phyloP scores from a whole-genome alignment of 2,797 vertebrate species.

The Harpagifer antarcticus region DNA sequence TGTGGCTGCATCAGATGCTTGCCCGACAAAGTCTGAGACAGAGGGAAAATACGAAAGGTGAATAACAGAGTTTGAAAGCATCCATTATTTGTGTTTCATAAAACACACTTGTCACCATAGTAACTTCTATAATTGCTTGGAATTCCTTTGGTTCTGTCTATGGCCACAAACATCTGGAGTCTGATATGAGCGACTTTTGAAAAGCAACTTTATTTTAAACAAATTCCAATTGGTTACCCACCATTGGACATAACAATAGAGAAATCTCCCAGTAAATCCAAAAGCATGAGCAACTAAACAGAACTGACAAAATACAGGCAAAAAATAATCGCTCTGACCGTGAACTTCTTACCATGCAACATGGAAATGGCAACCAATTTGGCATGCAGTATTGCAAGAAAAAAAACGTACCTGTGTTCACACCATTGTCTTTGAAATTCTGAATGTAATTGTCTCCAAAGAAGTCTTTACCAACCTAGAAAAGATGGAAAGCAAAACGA shows the following conservation, averaged over 20 bases:
- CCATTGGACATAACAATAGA: conserved; percentile 29
- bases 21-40: conserved; percentile 91
- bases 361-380: conserved; percentile 59
- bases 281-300: conserved; percentile 26
- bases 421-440: conserved; percentile 93
- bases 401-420: conserved; percentile 91
- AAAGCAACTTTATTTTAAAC: conserved; percentile 26
- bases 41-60: conserved; percentile 36
- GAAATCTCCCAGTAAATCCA: neutral
- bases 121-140: conserved; percentile 22
- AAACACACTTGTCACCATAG: conserved; percentile 19
- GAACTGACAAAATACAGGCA: conserved; percentile 28
- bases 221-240: conserved; percentile 29
- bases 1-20: conserved; percentile 91
- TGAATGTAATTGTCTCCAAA: conserved; percentile 96
- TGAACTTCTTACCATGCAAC: conserved; percentile 46
- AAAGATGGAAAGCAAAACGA: conserved; percentile 76
- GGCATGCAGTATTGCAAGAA: conserved; percentile 30
- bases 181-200: conserved; percentile 21
- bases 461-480: conserved; percentile 95
- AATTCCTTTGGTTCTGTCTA: conserved; percentile 14
- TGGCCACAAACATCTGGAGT: conserved; percentile 9
- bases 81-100: conserved; percentile 22
- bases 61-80: conserved; percentile 25
- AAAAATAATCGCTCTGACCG: conserved; percentile 32